Base-by-base conservation (phyloP, 2,888 invertebrate genomes). In the Empis stercorea region DNA sequence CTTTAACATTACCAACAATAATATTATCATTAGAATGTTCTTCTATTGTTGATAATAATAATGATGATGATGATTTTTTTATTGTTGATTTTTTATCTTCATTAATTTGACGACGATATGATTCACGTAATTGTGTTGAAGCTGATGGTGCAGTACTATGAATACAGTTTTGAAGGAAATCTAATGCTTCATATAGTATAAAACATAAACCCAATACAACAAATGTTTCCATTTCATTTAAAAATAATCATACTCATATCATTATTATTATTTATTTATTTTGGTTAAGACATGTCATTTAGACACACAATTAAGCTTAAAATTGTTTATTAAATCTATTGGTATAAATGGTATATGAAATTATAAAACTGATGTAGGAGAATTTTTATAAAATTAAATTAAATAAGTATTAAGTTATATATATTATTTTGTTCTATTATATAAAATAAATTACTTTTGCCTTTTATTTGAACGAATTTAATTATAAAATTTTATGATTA, bases 181-280 rank as follows among this genome's bases (percentile, higher is more conserved):
- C 79, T 66, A 78, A 76, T 62, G 79, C 72, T 70, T 79, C 78
- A 65, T 80, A 80, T 61, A 79, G 78, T 62, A 80, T 70, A 65
- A 79, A 74, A 72, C 78, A 80, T 63, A 79, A 73, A 57, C 80
- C 79, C 58, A 80, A 71, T 60, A 80, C 74, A 62, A 79, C 70
- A 62, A 79, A 77, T 64, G 78, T 78, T 75, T 79, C 79, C 80
- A 80, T 80, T 46, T 55, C 40, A 40, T 40, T n/a, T 56, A 27
- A 51, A 49, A 11, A 10, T 14, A 20, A 38, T 43, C 42, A 16
- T 13, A 27, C 23, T n/a, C 23, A 27, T 27, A 6, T 27, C 23
- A 27, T 27, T 7, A 27, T 27, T n/a, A n/a, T n/a, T n/a, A n/a
- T n/a, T n/a, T n/a, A n/a, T n/a, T n/a, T n/a, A n/a, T n/a, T n/a